Evolutionary conservation across 1,140 invertebrate species (phyloP).

Genomic region (Trigoniulus corallinus): DNA sequence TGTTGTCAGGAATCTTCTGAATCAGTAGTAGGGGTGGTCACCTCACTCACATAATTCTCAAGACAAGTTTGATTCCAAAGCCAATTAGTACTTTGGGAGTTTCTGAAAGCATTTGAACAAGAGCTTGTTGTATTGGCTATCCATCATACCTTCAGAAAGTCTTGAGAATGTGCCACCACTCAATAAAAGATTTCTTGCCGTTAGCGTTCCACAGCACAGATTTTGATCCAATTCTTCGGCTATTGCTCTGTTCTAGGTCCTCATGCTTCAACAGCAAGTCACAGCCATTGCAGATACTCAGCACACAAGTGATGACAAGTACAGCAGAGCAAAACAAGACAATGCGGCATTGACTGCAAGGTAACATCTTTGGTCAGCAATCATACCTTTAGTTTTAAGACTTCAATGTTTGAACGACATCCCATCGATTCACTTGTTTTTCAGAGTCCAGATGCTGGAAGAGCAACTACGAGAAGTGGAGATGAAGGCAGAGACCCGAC

Average conservation of each 20-base stretch:
- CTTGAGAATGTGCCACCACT: too few relatives aligned
- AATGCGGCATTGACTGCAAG: constrained; percentile 70
- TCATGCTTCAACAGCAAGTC: constrained; percentile 78
- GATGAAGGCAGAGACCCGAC: constrained; percentile 60
- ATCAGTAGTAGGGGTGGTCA: too few relatives aligned
- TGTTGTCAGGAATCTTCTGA: too few relatives aligned
- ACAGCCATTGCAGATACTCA: constrained; percentile 67
- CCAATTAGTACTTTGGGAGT: too few relatives aligned
- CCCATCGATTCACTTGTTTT: neutral
- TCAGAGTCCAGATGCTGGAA: constrained; percentile 70
- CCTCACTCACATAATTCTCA: too few relatives aligned
- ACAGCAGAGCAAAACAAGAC: constrained; percentile 69
- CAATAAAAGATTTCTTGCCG: too few relatives aligned
- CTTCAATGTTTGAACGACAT: constrained; percentile 6
- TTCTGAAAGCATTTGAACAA: too few relatives aligned
- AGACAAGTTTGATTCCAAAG: too few relatives aligned
- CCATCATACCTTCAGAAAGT: too few relatives aligned
- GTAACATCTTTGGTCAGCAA: constrained; percentile 16
- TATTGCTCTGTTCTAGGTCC: constrained; percentile 50
- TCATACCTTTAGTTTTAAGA: neutral
- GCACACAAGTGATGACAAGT: constrained; percentile 57
- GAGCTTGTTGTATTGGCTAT: too few relatives aligned
- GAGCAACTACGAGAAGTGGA: constrained; percentile 81
- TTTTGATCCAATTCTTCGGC: too few relatives aligned
- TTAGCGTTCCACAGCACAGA: too few relatives aligned